A percentile compares a stretch with the other conserved stretches of the same genome.
Evolutionary conservation across 2,113 vertebrate species (phyloP).

Genomic region (Crocuta crocuta): DNA sequence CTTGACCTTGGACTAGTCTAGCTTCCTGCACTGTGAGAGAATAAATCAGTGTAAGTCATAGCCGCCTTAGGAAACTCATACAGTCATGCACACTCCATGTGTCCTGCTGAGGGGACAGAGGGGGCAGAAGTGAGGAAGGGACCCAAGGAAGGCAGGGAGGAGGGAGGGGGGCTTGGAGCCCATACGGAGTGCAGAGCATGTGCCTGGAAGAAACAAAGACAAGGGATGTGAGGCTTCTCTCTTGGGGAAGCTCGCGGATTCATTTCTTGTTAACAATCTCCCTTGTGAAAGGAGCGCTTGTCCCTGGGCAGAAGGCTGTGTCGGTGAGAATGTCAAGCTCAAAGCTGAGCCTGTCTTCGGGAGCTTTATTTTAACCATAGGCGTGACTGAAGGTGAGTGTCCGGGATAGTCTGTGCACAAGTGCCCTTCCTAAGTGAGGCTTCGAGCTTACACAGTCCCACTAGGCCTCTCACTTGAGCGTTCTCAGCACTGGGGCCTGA

Average conservation of each 20-base stretch:
- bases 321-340: background rate
- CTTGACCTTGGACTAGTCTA: background rate
- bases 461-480: background rate
- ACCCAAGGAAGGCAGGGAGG: background rate
- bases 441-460: no score
- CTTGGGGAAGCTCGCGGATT: background rate
- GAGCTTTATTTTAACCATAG: background rate
- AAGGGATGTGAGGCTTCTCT: background rate
- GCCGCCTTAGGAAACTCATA: background rate
- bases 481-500: background rate
- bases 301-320: background rate
- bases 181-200: background rate
- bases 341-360: background rate
- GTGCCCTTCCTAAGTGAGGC: background rate
- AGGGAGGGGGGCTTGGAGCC: no score
- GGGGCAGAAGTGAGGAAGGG: no score
- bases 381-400: background rate
- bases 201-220: background rate
- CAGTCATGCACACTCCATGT: fast-evolving
- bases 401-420: background rate
- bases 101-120: fast-evolving
- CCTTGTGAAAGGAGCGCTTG: no score
- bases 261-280: no score
- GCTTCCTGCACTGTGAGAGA: background rate
- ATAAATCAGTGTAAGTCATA: fast-evolving